Percentiles rank a stretch among this genome's conserved stretches.
Evolutionary conservation across 2,888 invertebrate species (phyloP).

Genomic region (Drosophila engyochracea): DNA sequence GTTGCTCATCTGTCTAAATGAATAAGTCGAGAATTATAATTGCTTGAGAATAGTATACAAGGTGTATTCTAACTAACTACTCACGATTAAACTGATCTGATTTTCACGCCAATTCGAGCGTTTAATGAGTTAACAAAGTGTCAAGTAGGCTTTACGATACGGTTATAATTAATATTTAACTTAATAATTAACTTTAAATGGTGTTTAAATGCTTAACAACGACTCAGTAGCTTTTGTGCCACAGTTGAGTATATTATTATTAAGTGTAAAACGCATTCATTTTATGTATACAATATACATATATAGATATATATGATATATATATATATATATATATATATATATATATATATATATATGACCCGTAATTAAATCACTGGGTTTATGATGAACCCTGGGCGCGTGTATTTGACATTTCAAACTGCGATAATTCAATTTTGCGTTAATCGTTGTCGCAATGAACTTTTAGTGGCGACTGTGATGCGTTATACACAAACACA

Average conservation of each 20-base stretch:
- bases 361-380: slow-evolving; percentile 29
- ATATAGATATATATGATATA: background rate
- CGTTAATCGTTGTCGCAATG: slow-evolving; percentile 61
- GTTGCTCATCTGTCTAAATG: background rate
- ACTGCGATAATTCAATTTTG: slow-evolving; percentile 79
- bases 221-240: slow-evolving; percentile 55
- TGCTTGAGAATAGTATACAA: background rate
- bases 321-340: background rate
- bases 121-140: slow-evolving; percentile 30
- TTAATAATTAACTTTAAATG: background rate
- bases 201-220: background rate
- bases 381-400: slow-evolving; percentile 51
- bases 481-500: slow-evolving; percentile 21
- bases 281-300: background rate
- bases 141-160: slow-evolving; percentile 26
- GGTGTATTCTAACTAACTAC: background rate
- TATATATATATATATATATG: too few relatives aligned
- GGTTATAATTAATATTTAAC: background rate
- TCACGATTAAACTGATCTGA: background rate
- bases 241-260: slow-evolving; percentile 58
- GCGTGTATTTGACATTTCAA: slow-evolving; percentile 78
- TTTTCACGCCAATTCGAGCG: slow-evolving; percentile 26
- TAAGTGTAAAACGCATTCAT: slow-evolving; percentile 27
- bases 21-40: background rate
- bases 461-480: slow-evolving; percentile 58